Conservation (phyloP, 2,113 vertebrate genomes). For the Coptodon rendalli region DNA sequence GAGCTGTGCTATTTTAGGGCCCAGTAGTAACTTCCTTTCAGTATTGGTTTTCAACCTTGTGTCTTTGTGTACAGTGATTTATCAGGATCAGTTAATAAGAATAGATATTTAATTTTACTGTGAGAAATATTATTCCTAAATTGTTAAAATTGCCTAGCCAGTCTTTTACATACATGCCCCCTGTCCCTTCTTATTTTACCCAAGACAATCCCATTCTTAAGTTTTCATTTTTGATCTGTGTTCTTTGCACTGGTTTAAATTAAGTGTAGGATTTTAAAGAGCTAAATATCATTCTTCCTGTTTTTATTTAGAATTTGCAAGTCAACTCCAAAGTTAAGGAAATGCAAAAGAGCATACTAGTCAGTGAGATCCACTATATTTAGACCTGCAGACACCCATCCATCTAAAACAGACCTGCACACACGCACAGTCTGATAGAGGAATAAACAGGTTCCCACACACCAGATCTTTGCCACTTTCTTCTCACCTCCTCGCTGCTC, state of each 20-base stretch:
- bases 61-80: not conserved
- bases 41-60: not conserved
- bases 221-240: not conserved
- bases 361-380: fast-evolving
- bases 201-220: not conserved
- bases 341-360: fast-evolving
- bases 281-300: not conserved
- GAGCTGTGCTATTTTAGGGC: not conserved
- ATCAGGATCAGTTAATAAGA: not conserved
- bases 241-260: not conserved
- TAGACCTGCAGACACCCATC: not conserved
- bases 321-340: not conserved
- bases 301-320: not conserved
- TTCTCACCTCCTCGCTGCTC: not conserved
- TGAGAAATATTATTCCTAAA: not conserved
- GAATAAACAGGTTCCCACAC: not conserved
- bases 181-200: not conserved
- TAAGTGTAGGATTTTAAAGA: not conserved
- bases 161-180: fast-evolving
- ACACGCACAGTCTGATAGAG: not conserved
- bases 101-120: fast-evolving
- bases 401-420: not conserved
- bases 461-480: not conserved
- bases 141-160: fast-evolving
- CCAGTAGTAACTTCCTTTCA: not conserved